phyloP scores from a whole-genome alignment of 2,797 vertebrate genomes.

The Brachyalestes nurse region DNA sequence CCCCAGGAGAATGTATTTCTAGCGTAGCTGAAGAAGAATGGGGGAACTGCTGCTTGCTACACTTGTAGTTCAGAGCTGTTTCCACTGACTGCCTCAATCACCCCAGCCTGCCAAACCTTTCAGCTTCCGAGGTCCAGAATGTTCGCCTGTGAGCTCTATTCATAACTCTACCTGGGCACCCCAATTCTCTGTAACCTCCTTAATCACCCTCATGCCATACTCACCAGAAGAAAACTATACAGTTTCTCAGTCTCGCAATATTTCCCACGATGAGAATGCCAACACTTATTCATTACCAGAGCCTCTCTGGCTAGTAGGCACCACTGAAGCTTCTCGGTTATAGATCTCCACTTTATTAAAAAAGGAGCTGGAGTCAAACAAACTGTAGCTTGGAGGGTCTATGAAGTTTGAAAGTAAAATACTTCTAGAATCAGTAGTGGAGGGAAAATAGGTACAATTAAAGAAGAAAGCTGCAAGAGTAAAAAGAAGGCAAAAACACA shows the following conservation, averaged over 20 bases:
- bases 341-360: conserved; percentile 69
- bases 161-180: conserved; percentile 37
- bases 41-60: not conserved
- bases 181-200: conserved; percentile 48
- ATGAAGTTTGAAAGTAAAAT: conserved; percentile 33
- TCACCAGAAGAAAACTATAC: conserved; percentile 57
- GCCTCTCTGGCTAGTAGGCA: conserved; percentile 50
- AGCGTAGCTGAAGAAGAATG: not conserved
- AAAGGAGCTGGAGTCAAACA: conserved; percentile 49
- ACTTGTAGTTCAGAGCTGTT: not conserved
- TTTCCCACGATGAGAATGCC: conserved; percentile 69
- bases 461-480: not conserved
- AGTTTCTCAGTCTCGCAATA: conserved; percentile 65
- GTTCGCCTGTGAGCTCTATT: conserved; percentile 35
- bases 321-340: conserved; percentile 54
- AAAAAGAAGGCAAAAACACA: conserved; percentile 16
- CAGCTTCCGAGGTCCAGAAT: conserved; percentile 6
- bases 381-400: conserved; percentile 53
- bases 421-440: conserved; percentile 36
- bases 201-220: conserved; percentile 61
- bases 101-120: not conserved
- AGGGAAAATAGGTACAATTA: conserved; percentile 7
- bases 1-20: not conserved
- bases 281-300: conserved; percentile 64
- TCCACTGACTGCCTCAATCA: not conserved